Base-by-base conservation (phyloP, 2,113 vertebrate genomes). In the Hyperopisus bebe region DNA sequence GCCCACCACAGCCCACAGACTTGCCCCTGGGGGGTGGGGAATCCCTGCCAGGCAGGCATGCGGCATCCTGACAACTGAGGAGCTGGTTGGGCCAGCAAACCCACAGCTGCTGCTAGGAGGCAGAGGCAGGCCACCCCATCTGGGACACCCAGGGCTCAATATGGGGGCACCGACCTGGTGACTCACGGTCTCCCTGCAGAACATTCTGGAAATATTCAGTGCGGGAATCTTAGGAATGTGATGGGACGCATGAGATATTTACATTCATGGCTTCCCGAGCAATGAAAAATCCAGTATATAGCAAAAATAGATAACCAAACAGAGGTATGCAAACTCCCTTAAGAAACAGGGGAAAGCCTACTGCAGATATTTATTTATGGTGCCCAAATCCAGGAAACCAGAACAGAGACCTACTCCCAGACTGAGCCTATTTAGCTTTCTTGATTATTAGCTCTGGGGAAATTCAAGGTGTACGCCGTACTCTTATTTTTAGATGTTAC, bases 191-290 rank as follows among this genome's bases (percentile, higher is more conserved):
- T 35, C 66, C 66, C 88, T 89, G 53, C 70, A 91, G 47, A 94
- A 86, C 93, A 92, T 86, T 66, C 91, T 90, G 91, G 92, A 89
- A 89, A 91, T 89, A 42, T 77, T 77, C 42, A 90, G 89, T 88
- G 89, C 90, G 44, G 90, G 88, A 88, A 66, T 91, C 89, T 92
- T 91, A 92, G 82, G 85, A 48, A 35, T 19, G 35, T 70, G 50
- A 66, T 74, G 66, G 39, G 77, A 82, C 17, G 5, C 31, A 42
- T 17, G 31, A 80, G 35, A 19, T 19, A 47, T 47, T 47, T 44
- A 24, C 42, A 24, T 44, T 47, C 89, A 88, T 31, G 24, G n/a
- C 24, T 51, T 46, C 82, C 82, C 47, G 44, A 4, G 39, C 82
- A 47, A 84, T 84, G 82, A 84, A 47, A 47, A 50, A 84, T 39